A percentile compares a stretch with the other conserved stretches of the same genome.
These are phyloP conservation scores for Stegodyphus mimosarum DNA, from an alignment of 1,140 invertebrate species.

Conservation along the genomic window DNA sequence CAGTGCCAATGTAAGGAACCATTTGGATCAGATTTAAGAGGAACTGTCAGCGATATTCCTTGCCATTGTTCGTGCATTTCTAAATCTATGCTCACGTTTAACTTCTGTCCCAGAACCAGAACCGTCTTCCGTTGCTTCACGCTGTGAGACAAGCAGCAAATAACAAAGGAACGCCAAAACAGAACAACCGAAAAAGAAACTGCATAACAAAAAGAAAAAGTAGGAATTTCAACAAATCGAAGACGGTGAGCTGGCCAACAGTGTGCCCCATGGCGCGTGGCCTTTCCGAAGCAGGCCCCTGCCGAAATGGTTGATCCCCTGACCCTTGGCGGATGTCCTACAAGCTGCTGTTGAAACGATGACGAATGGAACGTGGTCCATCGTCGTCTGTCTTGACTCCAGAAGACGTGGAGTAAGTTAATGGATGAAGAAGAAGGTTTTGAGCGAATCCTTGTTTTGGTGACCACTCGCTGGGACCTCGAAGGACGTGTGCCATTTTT, in stretches of 20 bases:
- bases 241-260: not conserved
- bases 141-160: conserved; percentile 24
- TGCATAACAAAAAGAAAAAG: conserved; percentile 4
- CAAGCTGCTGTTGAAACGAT: conserved; percentile 28
- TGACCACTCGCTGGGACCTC: conserved; percentile 27
- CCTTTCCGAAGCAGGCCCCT: not conserved
- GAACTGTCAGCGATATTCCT: not conserved
- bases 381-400: not conserved
- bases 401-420: conserved; percentile 2
- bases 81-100: not conserved
- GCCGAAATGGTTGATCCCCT: not conserved
- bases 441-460: conserved; percentile 35
- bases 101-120: not conserved
- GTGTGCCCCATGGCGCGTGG: conserved; percentile 17
- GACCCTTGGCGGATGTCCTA: conserved; percentile 34
- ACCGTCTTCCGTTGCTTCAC: not conserved
- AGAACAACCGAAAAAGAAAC: conserved; percentile 7
- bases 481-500: conserved; percentile 6
- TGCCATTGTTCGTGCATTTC: not conserved
- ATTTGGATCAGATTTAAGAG: not conserved
- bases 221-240: conserved; percentile 43
- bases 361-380: conserved; percentile 28
- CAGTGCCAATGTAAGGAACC: not conserved
- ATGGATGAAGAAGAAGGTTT: conserved; percentile 17
- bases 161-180: conserved; percentile 20